phyloP scores from a whole-genome alignment of 2,113 vertebrate genomes.

The Daubentonia madagascariensis region DNA sequence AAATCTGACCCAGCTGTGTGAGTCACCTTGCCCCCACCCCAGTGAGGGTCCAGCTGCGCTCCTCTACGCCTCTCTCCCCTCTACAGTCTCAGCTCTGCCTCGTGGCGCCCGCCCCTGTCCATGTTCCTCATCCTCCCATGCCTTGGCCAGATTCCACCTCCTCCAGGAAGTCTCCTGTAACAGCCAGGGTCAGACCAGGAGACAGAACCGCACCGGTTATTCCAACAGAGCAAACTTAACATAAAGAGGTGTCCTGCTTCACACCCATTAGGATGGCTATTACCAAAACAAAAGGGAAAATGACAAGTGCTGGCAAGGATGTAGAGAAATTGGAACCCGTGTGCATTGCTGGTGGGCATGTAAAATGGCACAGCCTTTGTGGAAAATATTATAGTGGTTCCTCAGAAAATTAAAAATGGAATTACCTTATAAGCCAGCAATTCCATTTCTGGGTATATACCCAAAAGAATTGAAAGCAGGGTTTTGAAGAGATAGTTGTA shows the following conservation, averaged over 20 bases:
- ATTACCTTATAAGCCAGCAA: accelerated
- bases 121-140: background rate
- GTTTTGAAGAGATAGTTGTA: accelerated
- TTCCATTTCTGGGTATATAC: no score
- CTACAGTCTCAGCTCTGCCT: background rate
- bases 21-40: no score
- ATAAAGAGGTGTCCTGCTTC: accelerated
- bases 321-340: accelerated
- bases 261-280: no score
- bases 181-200: background rate
- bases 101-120: accelerated
- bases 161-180: background rate
- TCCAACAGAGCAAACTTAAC: no score
- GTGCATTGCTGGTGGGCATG: no score
- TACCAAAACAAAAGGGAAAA: background rate
- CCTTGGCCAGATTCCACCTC: no score
- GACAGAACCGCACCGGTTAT: accelerated
- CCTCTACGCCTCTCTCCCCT: no score
- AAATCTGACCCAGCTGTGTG: background rate
- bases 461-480: background rate
- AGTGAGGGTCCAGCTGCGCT: accelerated
- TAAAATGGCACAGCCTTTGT: background rate
- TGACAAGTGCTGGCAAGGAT: accelerated
- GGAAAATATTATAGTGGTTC: accelerated
- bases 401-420: background rate